Percentiles rank a stretch among this genome's conserved stretches.
Evolutionary conservation across 1,140 invertebrate genomes (phyloP).

Genomic region (Elymnias hypermnestra): DNA sequence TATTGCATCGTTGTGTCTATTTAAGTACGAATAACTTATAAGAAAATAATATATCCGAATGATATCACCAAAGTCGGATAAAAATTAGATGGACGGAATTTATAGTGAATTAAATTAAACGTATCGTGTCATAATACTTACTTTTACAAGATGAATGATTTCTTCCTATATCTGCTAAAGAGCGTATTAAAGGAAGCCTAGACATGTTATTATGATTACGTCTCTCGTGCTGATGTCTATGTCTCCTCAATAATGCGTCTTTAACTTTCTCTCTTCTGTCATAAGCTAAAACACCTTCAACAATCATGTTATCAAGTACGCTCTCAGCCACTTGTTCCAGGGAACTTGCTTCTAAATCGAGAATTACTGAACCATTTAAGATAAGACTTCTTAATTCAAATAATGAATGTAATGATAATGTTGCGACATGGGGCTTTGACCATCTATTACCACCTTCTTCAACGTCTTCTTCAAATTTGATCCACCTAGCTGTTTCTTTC

Average conservation of each 20-base stretch:
- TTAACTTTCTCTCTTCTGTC: slow-evolving; percentile 88
- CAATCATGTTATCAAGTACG: slow-evolving; percentile 94
- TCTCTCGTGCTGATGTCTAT: slow-evolving; percentile 96
- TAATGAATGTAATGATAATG: slow-evolving; percentile 91
- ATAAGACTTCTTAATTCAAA: slow-evolving; percentile 92
- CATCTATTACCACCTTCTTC: slow-evolving; percentile 95
- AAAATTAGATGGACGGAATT: neutral
- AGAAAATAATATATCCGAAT: too few species aligned
- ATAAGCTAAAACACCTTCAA: slow-evolving; percentile 83
- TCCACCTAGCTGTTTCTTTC: slow-evolving; percentile 98
- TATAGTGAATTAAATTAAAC: neutral
- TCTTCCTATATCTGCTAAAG: slow-evolving; percentile 96
- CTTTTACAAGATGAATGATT: slow-evolving; percentile 97
- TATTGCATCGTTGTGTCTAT: slow-evolving; percentile 63
- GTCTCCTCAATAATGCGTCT: slow-evolving; percentile 92
- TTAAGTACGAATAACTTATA: too few species aligned
- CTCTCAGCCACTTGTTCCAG: slow-evolving; percentile 93
- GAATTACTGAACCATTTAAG: slow-evolving; percentile 92
- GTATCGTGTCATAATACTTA: slow-evolving; percentile 74
- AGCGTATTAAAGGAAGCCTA: slow-evolving; percentile 94
- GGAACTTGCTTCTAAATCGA: slow-evolving; percentile 91
- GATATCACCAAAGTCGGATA: too few species aligned
- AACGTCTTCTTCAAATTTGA: slow-evolving; percentile 96
- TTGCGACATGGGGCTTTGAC: slow-evolving; percentile 96
- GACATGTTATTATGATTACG: slow-evolving; percentile 87